Base-by-base conservation (phyloP, 2,888 invertebrate species). In the Eulithis testata region DNA sequence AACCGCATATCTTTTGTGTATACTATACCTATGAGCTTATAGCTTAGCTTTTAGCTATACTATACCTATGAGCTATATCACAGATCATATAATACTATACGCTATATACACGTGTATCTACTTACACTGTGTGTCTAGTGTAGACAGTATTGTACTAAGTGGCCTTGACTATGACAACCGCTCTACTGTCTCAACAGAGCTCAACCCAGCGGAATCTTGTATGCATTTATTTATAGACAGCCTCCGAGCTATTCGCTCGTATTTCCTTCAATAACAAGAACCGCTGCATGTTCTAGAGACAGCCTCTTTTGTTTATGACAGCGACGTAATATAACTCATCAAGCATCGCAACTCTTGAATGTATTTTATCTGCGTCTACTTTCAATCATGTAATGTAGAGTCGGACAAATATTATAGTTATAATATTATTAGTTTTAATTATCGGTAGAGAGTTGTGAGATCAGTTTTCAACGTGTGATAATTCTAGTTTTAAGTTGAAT, bases 301-400 rank as follows among this genome's bases (percentile, higher is more conserved):
- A 60, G 67, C 66, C 56, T 78, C 80, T 77, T 82, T 86, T 86
- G 86, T 86, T 84, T 85, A 85, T 80, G 79, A 81, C 79, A 73
- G 78, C 72, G 74, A 71, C 75, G 73, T 76, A 76, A 77, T 63
- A 56, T 49, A 60, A 43, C n/a, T 11, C 47, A 63, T 53, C 8
- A 27, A 63, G 66, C 27, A 57, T 11, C 12, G 14, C 66, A 66
- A 57, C 49, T 59, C 27, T 7, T 14, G 7, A 8, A 0, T 1
- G 8, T 12, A 12, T 45, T 12, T 45, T 47, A 47, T 44, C 31
- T 40, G 40, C 9, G 9, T 40, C 9, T 40, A 40, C 31, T 31
- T 4, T 31, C 31, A 31, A 4, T 31, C 31, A 31, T 31, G 31
- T 31, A 31, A 31, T 31, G 31, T 31, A 31, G 31, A 31, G 31